Base-by-base conservation (phyloP, 2,113 vertebrate genomes). In the Forbesichthys agassizii region DNA sequence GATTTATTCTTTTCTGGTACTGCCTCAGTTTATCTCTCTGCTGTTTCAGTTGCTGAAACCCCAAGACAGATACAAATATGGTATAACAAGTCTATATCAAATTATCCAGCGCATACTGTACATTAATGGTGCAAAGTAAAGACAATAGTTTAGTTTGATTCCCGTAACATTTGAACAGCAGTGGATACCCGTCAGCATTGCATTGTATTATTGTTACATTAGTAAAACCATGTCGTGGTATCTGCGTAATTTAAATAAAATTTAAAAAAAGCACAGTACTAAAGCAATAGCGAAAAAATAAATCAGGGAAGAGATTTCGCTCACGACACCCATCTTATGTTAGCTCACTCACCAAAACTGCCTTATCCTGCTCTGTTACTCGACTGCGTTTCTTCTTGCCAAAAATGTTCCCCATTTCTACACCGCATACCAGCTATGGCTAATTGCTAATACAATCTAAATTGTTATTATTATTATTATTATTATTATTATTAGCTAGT, bases 1-100 rank as follows among this genome's bases (percentile, higher is more conserved):
- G 78, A 0, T 71, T 75, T 69, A 98, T 84, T 82, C 83, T 92
- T 90, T 93, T 95, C 93, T 98, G 96, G 73, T 96, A 98, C 82
- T 95, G 96, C 62, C 79, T 90, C 83, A 99, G 93, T 71, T 96
- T 98, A 91, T 99, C 97, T 80, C 97, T 84, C 79, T 99, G 97
- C 88, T 98, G 96, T 83, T 98, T 99, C 88, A 99, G 89, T 95
- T 98, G 96, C 96, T 97, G 86, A 2, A 71, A 1, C 4, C 12
- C 47, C 4, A 14, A 62, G 10, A n/a, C 8, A 1, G 6, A 18
- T 14, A 55, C 12, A 62, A 6, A 42, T 18, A 54, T 1, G 9
- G 18, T 4, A 48, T 48, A 9, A 51, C 11, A 36, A 13, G n/a
- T 33, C 16, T 42, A 33, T 16, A 9, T 11, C 9, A 20, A 7